Conservation (phyloP, 2,113 vertebrate genomes). For the Tautogolabrus adspersus region DNA sequence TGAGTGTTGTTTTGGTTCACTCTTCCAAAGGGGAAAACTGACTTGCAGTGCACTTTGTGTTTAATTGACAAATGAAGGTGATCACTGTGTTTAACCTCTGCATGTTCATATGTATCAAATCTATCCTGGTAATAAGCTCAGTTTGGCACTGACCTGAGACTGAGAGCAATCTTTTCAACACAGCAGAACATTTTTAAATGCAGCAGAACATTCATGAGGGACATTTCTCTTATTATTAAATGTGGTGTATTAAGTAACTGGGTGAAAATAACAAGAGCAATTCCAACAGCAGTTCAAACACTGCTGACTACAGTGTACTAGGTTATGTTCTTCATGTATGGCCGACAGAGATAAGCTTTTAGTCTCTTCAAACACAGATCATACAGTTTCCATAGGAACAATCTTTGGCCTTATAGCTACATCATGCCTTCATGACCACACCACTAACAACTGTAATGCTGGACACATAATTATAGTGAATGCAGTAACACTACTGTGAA, state of each 20-base stretch:
- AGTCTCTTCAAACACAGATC: conserved; percentile 20
- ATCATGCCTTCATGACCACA: neutral
- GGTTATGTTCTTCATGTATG: conserved; percentile 11
- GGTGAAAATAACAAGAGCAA: neutral
- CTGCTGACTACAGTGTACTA: neutral
- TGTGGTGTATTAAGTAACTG: neutral
- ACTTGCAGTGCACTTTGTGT: neutral
- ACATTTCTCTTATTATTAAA: neutral
- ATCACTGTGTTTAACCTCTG: neutral
- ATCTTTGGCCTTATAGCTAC: conserved; percentile 7
- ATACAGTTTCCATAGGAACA: conserved; percentile 58
- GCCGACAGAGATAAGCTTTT: conserved; percentile 33
- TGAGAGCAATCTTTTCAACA: neutral
- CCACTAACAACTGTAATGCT: neutral
- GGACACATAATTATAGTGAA: neutral
- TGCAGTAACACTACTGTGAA: neutral
- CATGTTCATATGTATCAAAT: neutral
- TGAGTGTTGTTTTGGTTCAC: neutral
- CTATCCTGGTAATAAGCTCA: neutral
- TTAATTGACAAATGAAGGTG: neutral
- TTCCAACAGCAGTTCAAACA: neutral
- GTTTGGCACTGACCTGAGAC: neutral
- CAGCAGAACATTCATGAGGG: neutral
- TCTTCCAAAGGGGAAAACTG: neutral
- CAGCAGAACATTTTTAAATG: neutral